Conservation (phyloP, 1,140 invertebrate species). For the Zaprionus ornatus region DNA sequence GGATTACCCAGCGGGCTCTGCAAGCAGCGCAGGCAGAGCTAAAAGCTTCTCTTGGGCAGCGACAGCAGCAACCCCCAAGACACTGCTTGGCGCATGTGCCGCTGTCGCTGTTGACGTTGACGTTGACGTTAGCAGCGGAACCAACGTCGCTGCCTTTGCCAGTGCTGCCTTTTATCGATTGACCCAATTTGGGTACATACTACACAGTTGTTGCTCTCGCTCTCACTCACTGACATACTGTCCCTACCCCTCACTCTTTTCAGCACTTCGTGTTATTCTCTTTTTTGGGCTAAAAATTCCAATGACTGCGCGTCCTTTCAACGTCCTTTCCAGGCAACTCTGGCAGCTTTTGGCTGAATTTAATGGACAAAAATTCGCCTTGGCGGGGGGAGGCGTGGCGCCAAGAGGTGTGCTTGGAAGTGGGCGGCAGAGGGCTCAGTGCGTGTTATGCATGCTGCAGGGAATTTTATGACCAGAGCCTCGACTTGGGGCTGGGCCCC, state of each 20-base stretch:
- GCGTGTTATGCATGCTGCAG: constrained; percentile 30
- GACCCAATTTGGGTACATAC: constrained; percentile 64
- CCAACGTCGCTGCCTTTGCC: constrained; percentile 10
- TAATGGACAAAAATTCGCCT: constrained; percentile 33
- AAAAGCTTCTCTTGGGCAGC: constrained; percentile 47
- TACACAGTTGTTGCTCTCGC: constrained; percentile 34
- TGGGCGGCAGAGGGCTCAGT: background rate
- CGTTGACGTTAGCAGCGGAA: background rate
- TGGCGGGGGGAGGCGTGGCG: background rate
- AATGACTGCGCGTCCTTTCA: constrained; percentile 76
- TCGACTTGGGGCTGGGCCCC: constrained; percentile 2
- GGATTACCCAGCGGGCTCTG: constrained; percentile 51
- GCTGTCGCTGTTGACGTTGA: background rate
- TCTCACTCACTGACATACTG: background rate
- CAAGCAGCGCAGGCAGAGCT: constrained; percentile 16
- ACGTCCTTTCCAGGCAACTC: constrained; percentile 68
- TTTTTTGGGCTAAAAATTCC: constrained; percentile 45
- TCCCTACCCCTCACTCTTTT: background rate
- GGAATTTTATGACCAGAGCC: constrained; percentile 21
- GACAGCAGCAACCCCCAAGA: constrained; percentile 30
- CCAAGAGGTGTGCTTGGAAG: background rate
- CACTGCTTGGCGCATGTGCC: constrained; percentile 65
- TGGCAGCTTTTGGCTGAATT: constrained; percentile 32
- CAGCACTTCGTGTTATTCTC: background rate
- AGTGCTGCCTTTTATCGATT: constrained; percentile 71